These are phyloP conservation scores for Laupala kohalensis DNA, from an alignment of 1,140 invertebrate species.

Conservation along the genomic window DNA sequence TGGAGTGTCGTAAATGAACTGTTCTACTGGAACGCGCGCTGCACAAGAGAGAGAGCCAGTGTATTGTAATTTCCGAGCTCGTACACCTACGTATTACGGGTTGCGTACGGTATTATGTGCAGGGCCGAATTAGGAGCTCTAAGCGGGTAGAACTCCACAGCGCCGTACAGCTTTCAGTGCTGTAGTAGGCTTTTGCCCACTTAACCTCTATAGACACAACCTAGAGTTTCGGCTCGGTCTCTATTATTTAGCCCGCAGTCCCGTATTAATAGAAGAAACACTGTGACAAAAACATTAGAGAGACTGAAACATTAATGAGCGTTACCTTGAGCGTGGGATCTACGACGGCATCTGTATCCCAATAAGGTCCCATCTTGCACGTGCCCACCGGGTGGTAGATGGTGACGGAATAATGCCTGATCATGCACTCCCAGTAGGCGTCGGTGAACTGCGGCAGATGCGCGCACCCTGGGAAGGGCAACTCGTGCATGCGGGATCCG, in stretches of 20 bases:
- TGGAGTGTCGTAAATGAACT: no score
- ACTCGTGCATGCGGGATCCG: slow-evolving; percentile 49
- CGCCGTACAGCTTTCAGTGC: no score
- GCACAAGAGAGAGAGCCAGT: no score
- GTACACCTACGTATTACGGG: no score
- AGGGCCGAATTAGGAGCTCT: no score
- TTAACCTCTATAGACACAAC: no score
- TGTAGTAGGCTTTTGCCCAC: no score
- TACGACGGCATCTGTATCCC: slow-evolving; percentile 73
- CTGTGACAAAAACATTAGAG: neutral
- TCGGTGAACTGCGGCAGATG: slow-evolving; percentile 52
- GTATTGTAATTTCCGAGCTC: no score
- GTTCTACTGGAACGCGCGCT: no score
- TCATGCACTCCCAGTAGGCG: slow-evolving; percentile 71
- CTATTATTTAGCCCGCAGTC: neutral
- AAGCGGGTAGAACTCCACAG: no score
- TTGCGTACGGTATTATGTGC: no score
- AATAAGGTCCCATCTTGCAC: slow-evolving; percentile 82
- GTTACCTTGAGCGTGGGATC: slow-evolving; percentile 38
- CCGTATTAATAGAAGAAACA: neutral
- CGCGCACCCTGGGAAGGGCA: slow-evolving; percentile 55
- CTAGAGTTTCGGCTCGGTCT: no score
- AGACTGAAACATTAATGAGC: neutral
- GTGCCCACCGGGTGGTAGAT: slow-evolving; percentile 82
- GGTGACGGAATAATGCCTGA: slow-evolving; percentile 62